Conservation (phyloP, 2,113 vertebrate species). For the Pelvicachromis taeniatus region DNA sequence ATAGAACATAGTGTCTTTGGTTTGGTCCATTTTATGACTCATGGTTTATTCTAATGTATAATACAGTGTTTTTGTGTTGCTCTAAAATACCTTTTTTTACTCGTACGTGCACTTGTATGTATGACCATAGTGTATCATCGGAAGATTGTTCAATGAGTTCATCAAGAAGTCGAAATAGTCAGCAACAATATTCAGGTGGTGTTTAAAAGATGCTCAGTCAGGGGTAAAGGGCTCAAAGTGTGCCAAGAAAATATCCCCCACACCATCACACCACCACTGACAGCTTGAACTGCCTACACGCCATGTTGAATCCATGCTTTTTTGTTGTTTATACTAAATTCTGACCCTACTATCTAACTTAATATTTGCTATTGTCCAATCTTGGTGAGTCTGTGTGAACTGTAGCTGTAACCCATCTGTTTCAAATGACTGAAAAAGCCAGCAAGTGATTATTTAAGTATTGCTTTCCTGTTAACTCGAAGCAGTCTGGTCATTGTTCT, state of each 20-base stretch:
- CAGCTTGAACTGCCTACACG: background rate
- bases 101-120: background rate
- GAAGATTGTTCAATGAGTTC: background rate
- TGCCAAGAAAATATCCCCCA: too few species aligned
- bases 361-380: background rate
- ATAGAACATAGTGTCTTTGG: background rate
- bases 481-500: background rate
- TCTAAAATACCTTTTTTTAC: background rate
- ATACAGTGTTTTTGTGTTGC: background rate
- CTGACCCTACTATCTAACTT: background rate
- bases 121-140: background rate
- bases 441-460: background rate
- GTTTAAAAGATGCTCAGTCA: too few species aligned
- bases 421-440: background rate
- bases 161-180: background rate
- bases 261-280: background rate
- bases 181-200: background rate
- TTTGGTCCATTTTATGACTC: background rate
- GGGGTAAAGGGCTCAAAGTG: too few species aligned
- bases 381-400: background rate
- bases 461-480: background rate
- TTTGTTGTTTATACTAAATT: background rate
- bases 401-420: background rate
- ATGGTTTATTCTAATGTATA: accelerated
- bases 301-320: background rate